Percentiles rank a stretch among this genome's conserved stretches.
Conservation (phyloP, 1,140 invertebrate species). For the Dendroctonus ponderosae region DNA sequence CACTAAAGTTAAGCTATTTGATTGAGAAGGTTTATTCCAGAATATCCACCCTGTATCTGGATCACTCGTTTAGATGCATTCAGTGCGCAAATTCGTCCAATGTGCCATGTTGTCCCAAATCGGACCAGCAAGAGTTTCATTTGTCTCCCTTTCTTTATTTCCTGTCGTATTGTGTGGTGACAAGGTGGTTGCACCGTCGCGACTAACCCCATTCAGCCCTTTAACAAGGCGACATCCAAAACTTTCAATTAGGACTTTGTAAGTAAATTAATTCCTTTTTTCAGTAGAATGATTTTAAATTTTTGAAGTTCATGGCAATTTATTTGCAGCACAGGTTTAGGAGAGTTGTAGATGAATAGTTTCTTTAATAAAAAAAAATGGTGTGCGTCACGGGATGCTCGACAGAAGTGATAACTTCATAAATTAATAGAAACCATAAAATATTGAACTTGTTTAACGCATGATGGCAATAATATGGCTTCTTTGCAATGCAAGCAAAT, state of each 20-base stretch:
- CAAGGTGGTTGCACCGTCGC: constrained; percentile 20
- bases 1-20: neutral
- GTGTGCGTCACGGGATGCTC: too few relatives aligned
- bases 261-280: constrained; percentile 6
- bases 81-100: constrained; percentile 32
- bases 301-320: too few relatives aligned
- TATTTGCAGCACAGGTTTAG: too few relatives aligned
- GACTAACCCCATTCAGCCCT: constrained; percentile 20
- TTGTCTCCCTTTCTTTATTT: constrained; percentile 28
- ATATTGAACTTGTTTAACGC: too few relatives aligned
- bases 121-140: neutral
- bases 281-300: too few relatives aligned
- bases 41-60: neutral
- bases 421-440: too few relatives aligned
- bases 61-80: constrained; percentile 3
- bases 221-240: constrained; percentile 4
- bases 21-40: neutral
- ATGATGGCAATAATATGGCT: too few relatives aligned
- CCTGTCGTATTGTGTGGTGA: constrained; percentile 24
- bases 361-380: too few relatives aligned
- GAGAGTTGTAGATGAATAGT: too few relatives aligned
- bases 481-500: too few relatives aligned
- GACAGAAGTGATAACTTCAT: too few relatives aligned
- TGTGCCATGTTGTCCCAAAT: constrained; percentile 29
- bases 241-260: constrained; percentile 14